Conservation (phyloP, 1,140 invertebrate species). For the Bombus confusus region DNA sequence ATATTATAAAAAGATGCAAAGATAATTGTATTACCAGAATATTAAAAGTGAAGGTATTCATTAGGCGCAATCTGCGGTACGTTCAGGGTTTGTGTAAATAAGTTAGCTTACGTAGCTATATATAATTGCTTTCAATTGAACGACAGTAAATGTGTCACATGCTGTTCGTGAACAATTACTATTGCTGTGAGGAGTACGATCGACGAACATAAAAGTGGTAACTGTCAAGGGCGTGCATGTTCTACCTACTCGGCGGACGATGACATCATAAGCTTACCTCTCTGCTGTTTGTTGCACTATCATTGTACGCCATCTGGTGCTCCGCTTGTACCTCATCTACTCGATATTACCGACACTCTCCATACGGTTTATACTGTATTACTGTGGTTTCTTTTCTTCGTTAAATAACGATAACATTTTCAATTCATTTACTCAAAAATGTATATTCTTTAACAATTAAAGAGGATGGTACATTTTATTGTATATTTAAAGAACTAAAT, state of each 20-base stretch:
- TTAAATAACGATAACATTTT: background rate
- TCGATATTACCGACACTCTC: slow-evolving; percentile 55
- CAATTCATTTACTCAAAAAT: background rate
- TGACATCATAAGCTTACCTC: slow-evolving; percentile 46
- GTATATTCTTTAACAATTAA: background rate
- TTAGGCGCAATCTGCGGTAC: background rate
- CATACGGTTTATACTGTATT: background rate
- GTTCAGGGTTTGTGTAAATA: background rate
- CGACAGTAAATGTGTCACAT: slow-evolving; percentile 5
- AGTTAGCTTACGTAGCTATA: background rate
- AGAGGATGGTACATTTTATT: background rate
- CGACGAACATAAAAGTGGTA: slow-evolving; percentile 52
- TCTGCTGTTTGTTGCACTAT: slow-evolving; percentile 37
- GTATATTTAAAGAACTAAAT: background rate
- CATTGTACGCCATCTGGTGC: slow-evolving; percentile 52
- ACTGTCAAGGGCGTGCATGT: slow-evolving; percentile 58
- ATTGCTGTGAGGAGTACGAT: slow-evolving; percentile 17
- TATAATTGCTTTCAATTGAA: slow-evolving; percentile 25
- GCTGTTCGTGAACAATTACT: slow-evolving; percentile 25
- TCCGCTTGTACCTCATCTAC: background rate
- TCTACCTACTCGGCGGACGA: slow-evolving; percentile 49
- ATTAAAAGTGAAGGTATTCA: background rate
- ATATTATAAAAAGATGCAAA: too few relatives aligned
- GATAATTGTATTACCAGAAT: background rate
- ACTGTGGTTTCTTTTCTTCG: background rate